phyloP scores from a whole-genome alignment of 2,888 invertebrate species.

The Eudemis profundana region DNA sequence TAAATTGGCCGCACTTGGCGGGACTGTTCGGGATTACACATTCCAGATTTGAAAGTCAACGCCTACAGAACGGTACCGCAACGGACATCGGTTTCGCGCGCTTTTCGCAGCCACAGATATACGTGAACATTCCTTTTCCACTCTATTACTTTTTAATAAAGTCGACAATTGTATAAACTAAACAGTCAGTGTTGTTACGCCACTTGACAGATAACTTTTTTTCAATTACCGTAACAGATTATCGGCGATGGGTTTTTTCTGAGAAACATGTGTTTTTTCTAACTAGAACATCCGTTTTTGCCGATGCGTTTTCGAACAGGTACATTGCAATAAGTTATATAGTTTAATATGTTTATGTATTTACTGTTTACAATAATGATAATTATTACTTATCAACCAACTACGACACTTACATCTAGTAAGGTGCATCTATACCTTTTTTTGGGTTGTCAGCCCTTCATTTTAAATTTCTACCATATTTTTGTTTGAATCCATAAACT shows the following conservation, averaged over 20 bases:
- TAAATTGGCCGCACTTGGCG: conserved; percentile 48
- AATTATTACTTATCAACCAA: too few relatives aligned
- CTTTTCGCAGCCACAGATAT: conserved; percentile 55
- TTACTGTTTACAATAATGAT: too few relatives aligned
- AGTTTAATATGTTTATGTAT: background rate
- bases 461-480: background rate
- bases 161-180: conserved; percentile 14
- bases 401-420: too few relatives aligned
- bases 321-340: conserved; percentile 21
- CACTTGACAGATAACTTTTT: conserved; percentile 50
- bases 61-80: conserved; percentile 71
- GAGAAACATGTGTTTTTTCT: conserved; percentile 44
- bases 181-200: conserved; percentile 23
- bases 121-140: conserved; percentile 44
- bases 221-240: conserved; percentile 45
- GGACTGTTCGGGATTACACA: conserved; percentile 57
- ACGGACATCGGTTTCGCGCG: conserved; percentile 68
- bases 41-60: conserved; percentile 71
- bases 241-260: conserved; percentile 43
- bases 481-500: too few relatives aligned
- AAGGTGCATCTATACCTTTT: background rate
- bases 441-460: conserved; percentile 16
- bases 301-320: conserved; percentile 32
- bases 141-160: background rate
- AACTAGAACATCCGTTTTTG: conserved; percentile 37